Evolutionary conservation across 2,888 invertebrate genomes (phyloP).

Genomic region (Nomada ruficornis): DNA sequence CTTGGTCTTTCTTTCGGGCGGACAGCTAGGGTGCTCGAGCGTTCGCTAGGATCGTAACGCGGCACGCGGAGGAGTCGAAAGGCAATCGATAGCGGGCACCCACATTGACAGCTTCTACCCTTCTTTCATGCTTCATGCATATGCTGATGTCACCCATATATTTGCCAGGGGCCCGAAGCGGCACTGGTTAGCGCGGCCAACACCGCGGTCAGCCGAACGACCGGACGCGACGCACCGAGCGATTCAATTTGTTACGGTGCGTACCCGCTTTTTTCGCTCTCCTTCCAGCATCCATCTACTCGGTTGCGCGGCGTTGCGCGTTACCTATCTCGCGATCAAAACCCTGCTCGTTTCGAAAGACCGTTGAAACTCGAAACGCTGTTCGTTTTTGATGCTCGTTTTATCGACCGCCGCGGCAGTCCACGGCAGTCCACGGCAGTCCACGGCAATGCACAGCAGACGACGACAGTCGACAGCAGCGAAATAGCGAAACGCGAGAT

Average conservation of each 20-base stretch:
- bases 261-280: too few relatives aligned
- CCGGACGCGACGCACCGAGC: conserved; percentile 67
- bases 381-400: too few relatives aligned
- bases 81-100: conserved; percentile 76
- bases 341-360: too few relatives aligned
- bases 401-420: too few relatives aligned
- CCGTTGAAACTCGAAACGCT: too few relatives aligned
- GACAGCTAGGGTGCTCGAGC: not conserved
- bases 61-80: conserved; percentile 63
- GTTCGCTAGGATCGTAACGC: conserved; percentile 48
- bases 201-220: conserved; percentile 50
- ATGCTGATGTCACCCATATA: conserved; percentile 78
- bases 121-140: conserved; percentile 81
- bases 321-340: too few relatives aligned
- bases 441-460: too few relatives aligned
- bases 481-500: too few relatives aligned
- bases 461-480: too few relatives aligned
- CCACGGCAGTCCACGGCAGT: too few relatives aligned
- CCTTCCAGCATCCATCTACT: too few relatives aligned
- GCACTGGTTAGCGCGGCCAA: conserved; percentile 59
- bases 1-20: not conserved
- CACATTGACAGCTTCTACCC: conserved; percentile 75
- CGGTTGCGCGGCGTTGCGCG: too few relatives aligned
- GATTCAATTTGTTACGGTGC: conserved; percentile 76
- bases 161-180: conserved; percentile 57